A percentile compares a stretch with the other conserved stretches of the same genome.
phyloP scores from a whole-genome alignment of 2,888 invertebrate species.

The Erynnis tages region DNA sequence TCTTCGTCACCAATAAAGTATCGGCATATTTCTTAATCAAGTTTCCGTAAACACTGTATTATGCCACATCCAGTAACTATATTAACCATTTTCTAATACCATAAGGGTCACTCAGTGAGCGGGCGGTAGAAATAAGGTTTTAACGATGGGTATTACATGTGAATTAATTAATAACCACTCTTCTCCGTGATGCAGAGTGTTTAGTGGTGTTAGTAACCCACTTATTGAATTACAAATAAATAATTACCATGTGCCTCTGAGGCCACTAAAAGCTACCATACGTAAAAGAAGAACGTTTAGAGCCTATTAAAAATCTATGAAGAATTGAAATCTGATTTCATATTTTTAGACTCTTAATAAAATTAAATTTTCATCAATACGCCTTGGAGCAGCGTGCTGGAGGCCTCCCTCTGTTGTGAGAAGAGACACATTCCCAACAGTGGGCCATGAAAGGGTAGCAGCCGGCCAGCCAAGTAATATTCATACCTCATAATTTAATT shows the following conservation, averaged over 20 bases:
- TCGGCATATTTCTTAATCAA: too few relatives aligned
- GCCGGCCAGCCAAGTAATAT: too few relatives aligned
- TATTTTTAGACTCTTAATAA: too few relatives aligned
- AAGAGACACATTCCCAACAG: too few relatives aligned
- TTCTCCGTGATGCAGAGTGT: slow-evolving; percentile 40
- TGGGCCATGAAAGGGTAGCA: too few relatives aligned
- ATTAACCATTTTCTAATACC: slow-evolving; percentile 31
- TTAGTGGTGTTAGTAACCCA: slow-evolving; percentile 29
- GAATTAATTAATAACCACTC: slow-evolving; percentile 73
- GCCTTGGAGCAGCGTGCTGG: too few relatives aligned
- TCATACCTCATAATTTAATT: too few relatives aligned
- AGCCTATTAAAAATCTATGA: not conserved
- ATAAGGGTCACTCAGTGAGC: slow-evolving; percentile 44
- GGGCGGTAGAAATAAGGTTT: slow-evolving; percentile 66
- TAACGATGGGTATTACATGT: slow-evolving; percentile 70
- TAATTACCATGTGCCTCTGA: slow-evolving; percentile 3
- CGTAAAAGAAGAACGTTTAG: not conserved
- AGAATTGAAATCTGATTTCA: too few relatives aligned
- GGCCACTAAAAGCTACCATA: not conserved
- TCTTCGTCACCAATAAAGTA: too few relatives aligned
- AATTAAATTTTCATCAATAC: too few relatives aligned
- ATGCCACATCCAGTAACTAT: slow-evolving; percentile 39
- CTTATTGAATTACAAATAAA: not conserved
- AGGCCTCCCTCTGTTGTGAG: too few relatives aligned
- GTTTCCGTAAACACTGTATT: too few relatives aligned